phyloP scores from a whole-genome alignment of 2,888 invertebrate genomes.

The Lordiphosa andalusiaca region DNA sequence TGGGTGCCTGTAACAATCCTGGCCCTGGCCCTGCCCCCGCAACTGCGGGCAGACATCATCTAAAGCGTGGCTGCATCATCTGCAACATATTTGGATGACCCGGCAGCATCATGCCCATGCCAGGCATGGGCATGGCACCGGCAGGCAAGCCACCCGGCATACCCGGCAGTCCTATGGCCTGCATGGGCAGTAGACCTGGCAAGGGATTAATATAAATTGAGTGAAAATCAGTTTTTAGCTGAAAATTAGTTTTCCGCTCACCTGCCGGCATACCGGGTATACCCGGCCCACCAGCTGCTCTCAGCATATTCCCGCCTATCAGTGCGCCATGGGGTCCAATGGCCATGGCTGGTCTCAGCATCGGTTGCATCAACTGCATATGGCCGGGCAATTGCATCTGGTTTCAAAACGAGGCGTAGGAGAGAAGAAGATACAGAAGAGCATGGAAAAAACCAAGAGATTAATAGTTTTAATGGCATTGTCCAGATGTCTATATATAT shows the following conservation, averaged over 20 bases:
- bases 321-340: constrained; percentile 78
- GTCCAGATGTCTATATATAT: too few relatives aligned
- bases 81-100: constrained; percentile 81
- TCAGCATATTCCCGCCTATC: constrained; percentile 78
- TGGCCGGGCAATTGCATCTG: constrained; percentile 76
- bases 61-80: constrained; percentile 92
- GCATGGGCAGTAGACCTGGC: constrained; percentile 79
- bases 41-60: constrained; percentile 84
- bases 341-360: constrained; percentile 79
- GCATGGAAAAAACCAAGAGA: constrained; percentile 55
- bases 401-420: constrained; percentile 26
- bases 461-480: constrained; percentile 41
- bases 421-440: constrained; percentile 58
- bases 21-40: constrained; percentile 81
- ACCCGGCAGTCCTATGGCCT: constrained; percentile 77
- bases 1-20: constrained; percentile 75
- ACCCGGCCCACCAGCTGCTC: constrained; percentile 58
- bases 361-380: constrained; percentile 80
- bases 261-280: constrained; percentile 78
- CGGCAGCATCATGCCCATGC: constrained; percentile 82
- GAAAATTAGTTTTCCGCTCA: too few relatives aligned
- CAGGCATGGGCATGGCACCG: constrained; percentile 77
- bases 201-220: background rate
- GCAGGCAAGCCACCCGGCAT: constrained; percentile 56
- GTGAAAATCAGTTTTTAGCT: too few relatives aligned